Base-by-base conservation (phyloP, 2,888 invertebrate genomes). In the Cataglyphis altisquamis region DNA sequence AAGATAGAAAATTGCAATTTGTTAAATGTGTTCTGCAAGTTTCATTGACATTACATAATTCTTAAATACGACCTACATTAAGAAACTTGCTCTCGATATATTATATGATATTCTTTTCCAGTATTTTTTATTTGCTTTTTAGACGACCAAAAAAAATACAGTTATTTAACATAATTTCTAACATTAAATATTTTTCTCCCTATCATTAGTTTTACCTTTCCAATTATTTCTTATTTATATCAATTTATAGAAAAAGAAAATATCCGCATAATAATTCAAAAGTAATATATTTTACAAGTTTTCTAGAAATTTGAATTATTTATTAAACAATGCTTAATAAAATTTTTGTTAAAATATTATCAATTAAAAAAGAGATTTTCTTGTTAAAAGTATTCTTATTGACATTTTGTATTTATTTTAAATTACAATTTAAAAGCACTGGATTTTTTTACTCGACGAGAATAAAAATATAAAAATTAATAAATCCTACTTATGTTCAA, bases 381-480 rank as follows among this genome's bases (percentile, higher is more conserved):
- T 57, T 18, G 21, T 21, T 21, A 21, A 64, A 67, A 67, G n/a
- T 48, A 64, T 29, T 18, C n/a, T 18, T 48, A 18, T 48, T 48
- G 1, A 18, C 5, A 48, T 48, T 48, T 41, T 15, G 6, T 6
- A 48, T n/a, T 6, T 48, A n/a, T 48, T 48, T 48, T 15, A 45
- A 45, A 45, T 45, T 45, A 15, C 15, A 15, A 15, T 45, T 45
- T 45, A 45, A 45, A 45, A 45, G 15, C 21, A 15, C 12, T 18
- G 21, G 10, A 74, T 75, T 36, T 64, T 64, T 64, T 45, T 45
- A 48, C 0, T 36, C 36, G 45, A 74, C 21, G 10, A 32, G 18
- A 45, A 75, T 48, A 75, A 75, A 52, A 52, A 52, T 75, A 39
- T 52, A 75, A 52, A 52, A 55, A 3, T 64, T 18, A 64, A 39